Conservation (phyloP, 2,888 invertebrate species). For the Melikaiella ostensackeni region DNA sequence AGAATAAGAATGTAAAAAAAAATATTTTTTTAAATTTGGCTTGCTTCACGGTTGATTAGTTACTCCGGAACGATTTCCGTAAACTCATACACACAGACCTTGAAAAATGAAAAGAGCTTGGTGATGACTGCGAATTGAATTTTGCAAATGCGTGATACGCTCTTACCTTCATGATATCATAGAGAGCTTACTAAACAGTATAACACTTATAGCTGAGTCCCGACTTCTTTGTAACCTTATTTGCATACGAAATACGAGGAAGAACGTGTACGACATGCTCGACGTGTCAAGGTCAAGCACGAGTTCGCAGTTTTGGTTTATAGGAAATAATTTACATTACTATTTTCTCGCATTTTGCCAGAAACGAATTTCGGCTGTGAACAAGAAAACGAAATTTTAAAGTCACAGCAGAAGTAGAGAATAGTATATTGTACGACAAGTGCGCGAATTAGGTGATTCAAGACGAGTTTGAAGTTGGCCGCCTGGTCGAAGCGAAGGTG, state of each 20-base stretch:
- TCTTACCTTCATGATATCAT: slow-evolving; percentile 34
- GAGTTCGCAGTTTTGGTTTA: neutral
- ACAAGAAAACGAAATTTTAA: neutral
- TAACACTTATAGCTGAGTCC: neutral
- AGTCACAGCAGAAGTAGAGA: neutral
- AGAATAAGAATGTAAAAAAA: too few relatives aligned
- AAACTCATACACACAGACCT: slow-evolving; percentile 5
- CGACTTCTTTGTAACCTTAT: neutral
- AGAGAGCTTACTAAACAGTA: slow-evolving; percentile 38
- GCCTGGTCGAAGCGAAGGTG: too few relatives aligned
- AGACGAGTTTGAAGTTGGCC: too few relatives aligned
- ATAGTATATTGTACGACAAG: too few relatives aligned
- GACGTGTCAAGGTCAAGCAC: slow-evolving; percentile 24
- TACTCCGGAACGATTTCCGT: slow-evolving; percentile 21
- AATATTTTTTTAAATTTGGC: too few relatives aligned
- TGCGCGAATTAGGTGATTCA: too few relatives aligned
- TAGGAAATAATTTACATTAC: neutral
- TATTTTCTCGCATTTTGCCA: neutral
- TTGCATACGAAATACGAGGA: slow-evolving; percentile 23
- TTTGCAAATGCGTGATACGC: slow-evolving; percentile 35
- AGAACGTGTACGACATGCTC: neutral
- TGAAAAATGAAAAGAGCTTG: slow-evolving; percentile 16
- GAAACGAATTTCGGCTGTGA: neutral
- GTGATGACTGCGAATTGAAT: slow-evolving; percentile 33
- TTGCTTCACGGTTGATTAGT: neutral